Evolutionary conservation across 2,888 invertebrate species (phyloP), one percentile per base, ranked within the genome.

Genomic region (Ischnura elegans): DNA sequence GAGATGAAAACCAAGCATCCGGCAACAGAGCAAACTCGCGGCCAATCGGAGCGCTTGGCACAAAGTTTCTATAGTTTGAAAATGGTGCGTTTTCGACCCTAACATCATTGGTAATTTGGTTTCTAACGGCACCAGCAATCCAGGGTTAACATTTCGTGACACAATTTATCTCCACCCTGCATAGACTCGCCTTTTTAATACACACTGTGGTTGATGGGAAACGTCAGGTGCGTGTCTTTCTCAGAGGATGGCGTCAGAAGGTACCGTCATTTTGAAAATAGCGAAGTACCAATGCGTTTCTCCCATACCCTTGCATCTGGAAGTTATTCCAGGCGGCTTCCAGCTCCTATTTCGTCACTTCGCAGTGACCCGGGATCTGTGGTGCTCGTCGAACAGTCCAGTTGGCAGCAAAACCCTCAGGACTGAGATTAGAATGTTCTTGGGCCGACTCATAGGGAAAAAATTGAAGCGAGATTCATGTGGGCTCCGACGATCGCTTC

Each of bases 401-500:
- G 29, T 76, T 76, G 76, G 76, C 76, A 76, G 76, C 76, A 36
- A 36, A 76, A 76, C 76, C 66, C 76, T 76, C 76, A 36, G 36
- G 76, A 36, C 76, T 76, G 10, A 76, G 76, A 76, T 76, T 36
- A 76, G 36, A 36, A 76, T 76, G 36, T 76, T 76, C 76, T 36
- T n/a, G 76, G 76, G 76, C n/a, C 29, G 13, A 76, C 29, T 36
- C 76, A 36, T 76, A 36, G 29, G 10, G 36, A 36, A 36, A 36
- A 36, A 76, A 76, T 76, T 76, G 76, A 29, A 76, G 76, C 76
- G n/a, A 16, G 76, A 76, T 76, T 76, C 36, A 76, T 76, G 29
- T 76, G 13, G 76, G 29, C 76, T 36, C 76, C 16, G 13, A 29
- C 29, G 76, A 76, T 76, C 36, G 76, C 36, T 76, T 76, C 76